phyloP scores from a whole-genome alignment of 2,888 invertebrate species.

The Sarcophaga rosellei region DNA sequence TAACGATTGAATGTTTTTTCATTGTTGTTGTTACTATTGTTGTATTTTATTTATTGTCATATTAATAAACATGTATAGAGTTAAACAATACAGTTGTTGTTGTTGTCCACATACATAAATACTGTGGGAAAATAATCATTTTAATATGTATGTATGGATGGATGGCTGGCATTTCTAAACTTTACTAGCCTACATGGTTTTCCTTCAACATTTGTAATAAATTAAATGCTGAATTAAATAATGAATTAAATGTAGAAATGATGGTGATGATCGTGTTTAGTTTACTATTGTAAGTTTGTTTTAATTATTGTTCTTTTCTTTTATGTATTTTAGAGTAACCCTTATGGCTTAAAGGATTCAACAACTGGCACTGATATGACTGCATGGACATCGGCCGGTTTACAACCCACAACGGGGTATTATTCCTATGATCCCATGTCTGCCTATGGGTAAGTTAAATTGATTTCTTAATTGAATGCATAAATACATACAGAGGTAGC shows the following conservation, averaged over 20 bases:
- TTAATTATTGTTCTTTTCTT: conserved; percentile 10
- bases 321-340: conserved; percentile 89
- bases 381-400: conserved; percentile 94
- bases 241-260: conserved; percentile 36
- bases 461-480: neutral
- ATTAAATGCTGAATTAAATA: conserved; percentile 49
- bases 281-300: neutral
- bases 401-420: conserved; percentile 95
- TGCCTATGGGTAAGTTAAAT: conserved; percentile 92
- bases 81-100: conserved; percentile 13
- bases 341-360: conserved; percentile 92
- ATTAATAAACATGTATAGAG: conserved; percentile 58
- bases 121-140: conserved; percentile 63
- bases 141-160: conserved; percentile 27
- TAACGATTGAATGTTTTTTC: conserved; percentile 52
- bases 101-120: conserved; percentile 40
- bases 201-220: conserved; percentile 38
- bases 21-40: conserved; percentile 29
- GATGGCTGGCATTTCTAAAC: conserved; percentile 9
- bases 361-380: conserved; percentile 93
- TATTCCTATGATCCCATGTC: conserved; percentile 96
- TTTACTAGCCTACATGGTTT: conserved; percentile 50
- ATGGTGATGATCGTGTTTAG: conserved; percentile 7
- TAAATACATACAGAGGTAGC: neutral
- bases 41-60: conserved; percentile 12